Evolutionary conservation across 2,797 vertebrate genomes (phyloP).

Genomic region (Coregonus sp.): DNA sequence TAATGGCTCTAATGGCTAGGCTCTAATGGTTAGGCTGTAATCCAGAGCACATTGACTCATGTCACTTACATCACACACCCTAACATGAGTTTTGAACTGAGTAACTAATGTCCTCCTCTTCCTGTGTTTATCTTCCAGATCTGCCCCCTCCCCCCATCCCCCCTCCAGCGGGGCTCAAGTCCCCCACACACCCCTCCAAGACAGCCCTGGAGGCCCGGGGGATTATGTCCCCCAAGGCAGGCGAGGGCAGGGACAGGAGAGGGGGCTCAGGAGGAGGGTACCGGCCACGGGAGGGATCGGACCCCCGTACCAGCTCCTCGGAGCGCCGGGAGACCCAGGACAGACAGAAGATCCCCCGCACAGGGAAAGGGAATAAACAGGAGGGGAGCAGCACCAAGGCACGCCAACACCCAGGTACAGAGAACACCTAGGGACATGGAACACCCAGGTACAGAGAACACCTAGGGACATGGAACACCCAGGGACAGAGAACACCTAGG

Average conservation of each 20-base stretch:
- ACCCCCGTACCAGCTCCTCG: slow-evolving; percentile 82
- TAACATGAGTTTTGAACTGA: background rate
- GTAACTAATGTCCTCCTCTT: slow-evolving; percentile 34
- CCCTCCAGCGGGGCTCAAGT: slow-evolving; percentile 93
- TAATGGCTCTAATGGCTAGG: no score
- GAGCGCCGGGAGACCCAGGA: slow-evolving; percentile 88
- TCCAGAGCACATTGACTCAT: slow-evolving; percentile 38
- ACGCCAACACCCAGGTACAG: slow-evolving; percentile 87
- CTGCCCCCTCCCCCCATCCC: slow-evolving; percentile 94
- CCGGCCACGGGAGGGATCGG: slow-evolving; percentile 81
- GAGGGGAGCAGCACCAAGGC: slow-evolving; percentile 84
- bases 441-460: no score
- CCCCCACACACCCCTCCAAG: slow-evolving; percentile 90
- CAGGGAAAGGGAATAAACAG: slow-evolving; percentile 83
- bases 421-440: no score
- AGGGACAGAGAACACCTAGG: no score
- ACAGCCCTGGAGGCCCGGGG: slow-evolving; percentile 85
- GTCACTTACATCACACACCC: background rate
- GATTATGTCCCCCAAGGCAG: slow-evolving; percentile 83
- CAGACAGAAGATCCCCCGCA: slow-evolving; percentile 76
- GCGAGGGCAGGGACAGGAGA: slow-evolving; percentile 80
- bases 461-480: no score
- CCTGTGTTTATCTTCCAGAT: slow-evolving; percentile 72
- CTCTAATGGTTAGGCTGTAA: background rate
- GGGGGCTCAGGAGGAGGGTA: slow-evolving; percentile 77